Conservation (phyloP, 2,113 vertebrate genomes). For the Hylia prasina region DNA sequence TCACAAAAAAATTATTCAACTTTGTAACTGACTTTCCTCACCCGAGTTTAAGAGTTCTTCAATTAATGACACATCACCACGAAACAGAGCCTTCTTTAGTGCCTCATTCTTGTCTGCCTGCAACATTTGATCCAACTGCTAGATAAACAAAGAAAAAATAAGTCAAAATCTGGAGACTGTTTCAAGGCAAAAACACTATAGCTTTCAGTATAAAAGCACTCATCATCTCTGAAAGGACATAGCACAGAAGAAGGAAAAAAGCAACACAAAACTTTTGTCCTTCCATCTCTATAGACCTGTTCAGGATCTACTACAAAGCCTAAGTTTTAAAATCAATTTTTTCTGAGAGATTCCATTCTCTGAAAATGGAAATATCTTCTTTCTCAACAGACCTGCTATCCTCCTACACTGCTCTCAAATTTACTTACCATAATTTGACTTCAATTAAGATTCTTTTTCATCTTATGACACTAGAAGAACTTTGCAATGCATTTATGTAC, state of each 20-base stretch:
- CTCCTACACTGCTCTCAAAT: rapidly evolving
- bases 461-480: neutral
- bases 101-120: constrained; percentile 51
- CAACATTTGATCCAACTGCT: constrained; percentile 49
- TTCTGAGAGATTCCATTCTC: neutral
- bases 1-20: neutral
- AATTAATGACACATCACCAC: constrained; percentile 74
- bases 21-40: constrained; percentile 42
- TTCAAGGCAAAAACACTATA: neutral
- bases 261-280: neutral
- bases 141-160: constrained; percentile 3
- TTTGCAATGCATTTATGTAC: neutral
- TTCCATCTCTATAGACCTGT: neutral
- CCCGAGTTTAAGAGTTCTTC: constrained; percentile 81
- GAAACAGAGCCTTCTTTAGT: constrained; percentile 82
- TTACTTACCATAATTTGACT: neutral
- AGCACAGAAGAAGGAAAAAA: rapidly evolving
- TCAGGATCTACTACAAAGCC: neutral
- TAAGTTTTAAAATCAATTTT: neutral
- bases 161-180: neutral
- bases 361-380: neutral
- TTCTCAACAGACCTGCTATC: neutral
- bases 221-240: neutral
- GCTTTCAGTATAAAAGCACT: neutral
- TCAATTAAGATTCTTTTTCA: neutral